These are phyloP conservation scores for Oncorhynchus kisutch DNA, from an alignment of 2,113 vertebrate species.

Conservation along the genomic window DNA sequence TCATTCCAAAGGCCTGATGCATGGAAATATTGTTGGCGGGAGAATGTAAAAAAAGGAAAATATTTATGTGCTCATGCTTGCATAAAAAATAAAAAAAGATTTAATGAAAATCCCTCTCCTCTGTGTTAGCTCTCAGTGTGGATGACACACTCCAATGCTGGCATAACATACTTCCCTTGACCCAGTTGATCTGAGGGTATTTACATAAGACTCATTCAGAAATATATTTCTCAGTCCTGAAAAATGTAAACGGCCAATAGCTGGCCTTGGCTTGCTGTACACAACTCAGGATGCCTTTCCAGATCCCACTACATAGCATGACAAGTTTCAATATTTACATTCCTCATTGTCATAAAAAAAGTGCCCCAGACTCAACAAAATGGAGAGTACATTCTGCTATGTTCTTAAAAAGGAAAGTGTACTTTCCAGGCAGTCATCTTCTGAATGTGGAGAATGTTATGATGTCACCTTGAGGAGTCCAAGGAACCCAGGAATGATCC, in stretches of 20 bases:
- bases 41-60: not conserved
- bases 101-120: not conserved
- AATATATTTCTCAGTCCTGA: slow-evolving; percentile 61
- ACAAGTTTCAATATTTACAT: slow-evolving; percentile 89
- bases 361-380: slow-evolving; percentile 76
- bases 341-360: slow-evolving; percentile 73
- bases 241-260: slow-evolving; percentile 71
- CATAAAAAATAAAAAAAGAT: not conserved
- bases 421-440: slow-evolving; percentile 63
- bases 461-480: slow-evolving; percentile 58
- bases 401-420: slow-evolving; percentile 72
- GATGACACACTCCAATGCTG: slow-evolving; percentile 7
- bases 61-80: not conserved
- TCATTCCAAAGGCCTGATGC: not conserved
- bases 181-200: slow-evolving; percentile 41
- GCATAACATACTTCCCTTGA: slow-evolving; percentile 23
- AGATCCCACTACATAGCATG: slow-evolving; percentile 63
- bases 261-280: slow-evolving; percentile 58
- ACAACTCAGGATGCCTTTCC: slow-evolving; percentile 57
- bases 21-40: not conserved
- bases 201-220: slow-evolving; percentile 65
- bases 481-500: slow-evolving; percentile 53
- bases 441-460: slow-evolving; percentile 61
- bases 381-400: slow-evolving; percentile 64
- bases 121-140: not conserved